Conservation (phyloP, 2,888 invertebrate species). For the Eretmocerus hayati region DNA sequence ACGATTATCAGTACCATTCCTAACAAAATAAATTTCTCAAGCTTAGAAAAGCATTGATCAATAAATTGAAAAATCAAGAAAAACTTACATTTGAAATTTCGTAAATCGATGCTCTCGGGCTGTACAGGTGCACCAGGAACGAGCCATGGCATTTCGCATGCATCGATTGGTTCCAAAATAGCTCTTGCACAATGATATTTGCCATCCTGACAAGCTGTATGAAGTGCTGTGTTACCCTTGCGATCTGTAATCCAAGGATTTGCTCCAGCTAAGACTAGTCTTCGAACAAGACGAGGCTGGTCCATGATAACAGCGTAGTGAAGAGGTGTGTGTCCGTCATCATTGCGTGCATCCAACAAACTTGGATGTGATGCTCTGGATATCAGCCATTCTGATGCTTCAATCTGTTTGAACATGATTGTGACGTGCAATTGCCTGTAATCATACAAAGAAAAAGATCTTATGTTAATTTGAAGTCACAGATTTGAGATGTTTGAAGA, state of each 20-base stretch:
- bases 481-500: no score
- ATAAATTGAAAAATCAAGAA: no score
- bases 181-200: slow-evolving; percentile 64
- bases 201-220: slow-evolving; percentile 69
- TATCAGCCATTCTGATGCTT: slow-evolving; percentile 68
- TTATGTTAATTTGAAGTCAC: no score
- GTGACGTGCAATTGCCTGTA: slow-evolving; percentile 80
- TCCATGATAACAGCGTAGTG: slow-evolving; percentile 77
- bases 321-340: slow-evolving; percentile 72
- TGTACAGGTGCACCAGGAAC: no score
- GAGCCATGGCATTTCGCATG: no score
- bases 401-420: slow-evolving; percentile 66
- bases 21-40: no score
- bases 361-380: slow-evolving; percentile 69
- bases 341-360: slow-evolving; percentile 73
- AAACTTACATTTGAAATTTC: no score
- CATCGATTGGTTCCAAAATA: no score
- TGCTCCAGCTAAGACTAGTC: slow-evolving; percentile 76
- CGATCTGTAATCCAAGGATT: slow-evolving; percentile 53
- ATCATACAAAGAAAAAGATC: no score
- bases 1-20: no score
- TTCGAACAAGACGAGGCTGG: slow-evolving; percentile 65
- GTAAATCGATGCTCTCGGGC: slow-evolving; percentile 37
- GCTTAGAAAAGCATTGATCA: no score
- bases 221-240: slow-evolving; percentile 79